Evolutionary conservation across 2,113 vertebrate species (phyloP).

Genomic region (Barbus barbus): DNA sequence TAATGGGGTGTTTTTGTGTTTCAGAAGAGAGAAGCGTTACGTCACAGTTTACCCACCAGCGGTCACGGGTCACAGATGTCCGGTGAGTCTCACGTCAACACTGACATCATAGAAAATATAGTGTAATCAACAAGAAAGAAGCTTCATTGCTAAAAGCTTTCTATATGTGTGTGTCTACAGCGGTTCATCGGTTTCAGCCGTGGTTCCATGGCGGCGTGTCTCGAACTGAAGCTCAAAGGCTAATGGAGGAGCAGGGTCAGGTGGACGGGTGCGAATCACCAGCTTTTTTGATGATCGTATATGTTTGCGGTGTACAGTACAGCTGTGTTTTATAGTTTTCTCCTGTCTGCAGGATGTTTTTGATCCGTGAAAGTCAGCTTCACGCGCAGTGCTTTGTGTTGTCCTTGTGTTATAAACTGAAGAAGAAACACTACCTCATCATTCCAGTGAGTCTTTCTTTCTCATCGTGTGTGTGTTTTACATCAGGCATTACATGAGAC

Average conservation of each 20-base stretch:
- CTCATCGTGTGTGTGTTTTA: too few relatives aligned
- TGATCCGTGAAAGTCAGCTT: slow-evolving; percentile 89
- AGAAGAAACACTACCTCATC: slow-evolving; percentile 92
- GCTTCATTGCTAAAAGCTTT: neutral
- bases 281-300: too few relatives aligned
- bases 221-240: slow-evolving; percentile 84
- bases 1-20: slow-evolving; percentile 20
- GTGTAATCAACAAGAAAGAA: neutral
- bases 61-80: slow-evolving; percentile 74
- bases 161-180: slow-evolving; percentile 59
- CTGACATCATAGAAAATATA: neutral
- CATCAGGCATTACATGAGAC: too few relatives aligned
- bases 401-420: slow-evolving; percentile 88
- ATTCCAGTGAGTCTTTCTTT: slow-evolving; percentile 81
- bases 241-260: slow-evolving; percentile 89
- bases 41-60: slow-evolving; percentile 82
- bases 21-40: slow-evolving; percentile 87
- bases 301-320: too few relatives aligned
- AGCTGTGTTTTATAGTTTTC: neutral
- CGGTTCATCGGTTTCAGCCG: slow-evolving; percentile 84
- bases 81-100: slow-evolving; percentile 68
- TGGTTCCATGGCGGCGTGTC: slow-evolving; percentile 95
- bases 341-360: slow-evolving; percentile 79
- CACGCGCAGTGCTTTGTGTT: slow-evolving; percentile 90
- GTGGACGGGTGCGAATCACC: slow-evolving; percentile 84